phyloP scores from a whole-genome alignment of 2,797 vertebrate species.

The Xerus rutilus region DNA sequence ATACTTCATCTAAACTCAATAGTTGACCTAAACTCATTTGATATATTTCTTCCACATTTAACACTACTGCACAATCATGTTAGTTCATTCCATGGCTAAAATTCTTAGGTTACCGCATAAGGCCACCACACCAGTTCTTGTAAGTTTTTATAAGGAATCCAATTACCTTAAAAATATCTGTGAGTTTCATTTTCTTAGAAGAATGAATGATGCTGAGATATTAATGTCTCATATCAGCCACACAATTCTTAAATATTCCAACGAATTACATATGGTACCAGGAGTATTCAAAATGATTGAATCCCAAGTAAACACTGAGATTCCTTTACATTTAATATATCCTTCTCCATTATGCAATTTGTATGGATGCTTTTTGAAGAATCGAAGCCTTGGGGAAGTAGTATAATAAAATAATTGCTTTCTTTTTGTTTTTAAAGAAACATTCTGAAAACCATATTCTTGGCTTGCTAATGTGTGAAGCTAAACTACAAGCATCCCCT shows the following conservation, averaged over 20 bases:
- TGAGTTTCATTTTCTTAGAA: neutral
- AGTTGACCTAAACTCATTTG: constrained; percentile 17
- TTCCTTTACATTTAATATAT: neutral
- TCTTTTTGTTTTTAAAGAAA: neutral
- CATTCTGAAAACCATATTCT: neutral
- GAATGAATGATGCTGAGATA: neutral
- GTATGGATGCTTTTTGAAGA: neutral
- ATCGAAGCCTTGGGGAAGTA: neutral
- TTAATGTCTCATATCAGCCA: neutral
- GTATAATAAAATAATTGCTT: neutral
- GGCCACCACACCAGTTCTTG: neutral
- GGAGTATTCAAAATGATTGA: neutral
- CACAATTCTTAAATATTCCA: neutral
- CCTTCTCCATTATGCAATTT: neutral
- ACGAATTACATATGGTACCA: neutral
- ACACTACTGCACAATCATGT: neutral
- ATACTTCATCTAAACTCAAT: neutral
- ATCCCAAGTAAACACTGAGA: neutral
- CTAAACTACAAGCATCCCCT: neutral
- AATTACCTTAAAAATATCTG: neutral
- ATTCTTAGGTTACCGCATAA: neutral
- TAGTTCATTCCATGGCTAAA: neutral
- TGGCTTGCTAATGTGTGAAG: constrained; percentile 19
- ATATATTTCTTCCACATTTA: neutral
- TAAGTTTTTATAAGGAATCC: neutral